Conservation (phyloP, 1,140 invertebrate species). For the Drosophila ercepeae region DNA sequence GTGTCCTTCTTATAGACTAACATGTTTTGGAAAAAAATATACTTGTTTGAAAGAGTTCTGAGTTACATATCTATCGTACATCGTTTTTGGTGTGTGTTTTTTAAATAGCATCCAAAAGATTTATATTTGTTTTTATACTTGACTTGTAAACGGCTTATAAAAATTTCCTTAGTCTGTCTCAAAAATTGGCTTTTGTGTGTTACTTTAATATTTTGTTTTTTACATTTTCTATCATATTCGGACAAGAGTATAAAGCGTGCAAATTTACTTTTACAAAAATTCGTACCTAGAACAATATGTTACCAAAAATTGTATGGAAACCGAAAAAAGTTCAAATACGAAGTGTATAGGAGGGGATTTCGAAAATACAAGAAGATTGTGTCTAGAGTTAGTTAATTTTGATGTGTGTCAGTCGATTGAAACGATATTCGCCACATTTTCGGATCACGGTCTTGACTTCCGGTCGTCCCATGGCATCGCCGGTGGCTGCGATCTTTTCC, state of each 20-base stretch:
- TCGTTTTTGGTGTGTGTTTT: slow-evolving; percentile 9
- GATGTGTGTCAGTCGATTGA: not conserved
- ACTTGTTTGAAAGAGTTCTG: not conserved
- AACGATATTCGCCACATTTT: slow-evolving; percentile 89
- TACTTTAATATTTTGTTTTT: not conserved
- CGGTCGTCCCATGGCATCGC: slow-evolving; percentile 91
- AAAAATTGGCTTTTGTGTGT: slow-evolving; percentile 8
- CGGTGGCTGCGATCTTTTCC: slow-evolving; percentile 91
- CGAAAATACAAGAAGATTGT: not conserved
- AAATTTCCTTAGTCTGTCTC: slow-evolving; percentile 11
- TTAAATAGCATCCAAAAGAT: slow-evolving; percentile 43
- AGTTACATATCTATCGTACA: not conserved
- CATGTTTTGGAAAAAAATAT: not conserved
- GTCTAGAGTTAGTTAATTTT: not conserved
- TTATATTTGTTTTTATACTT: not conserved
- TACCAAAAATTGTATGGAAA: not conserved
- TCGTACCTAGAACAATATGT: not conserved
- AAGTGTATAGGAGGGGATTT: not conserved
- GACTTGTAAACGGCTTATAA: slow-evolving; percentile 49
- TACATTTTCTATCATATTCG: not conserved
- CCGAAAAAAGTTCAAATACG: not conserved
- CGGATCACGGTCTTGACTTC: slow-evolving; percentile 90
- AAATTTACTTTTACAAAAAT: slow-evolving; percentile 2
- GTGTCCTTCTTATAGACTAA: slow-evolving; percentile 2
- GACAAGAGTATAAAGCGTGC: not conserved